Evolutionary conservation across 1,140 invertebrate species (phyloP), one percentile per base, ranked within the genome.

Genomic region (Idris sp.): DNA sequence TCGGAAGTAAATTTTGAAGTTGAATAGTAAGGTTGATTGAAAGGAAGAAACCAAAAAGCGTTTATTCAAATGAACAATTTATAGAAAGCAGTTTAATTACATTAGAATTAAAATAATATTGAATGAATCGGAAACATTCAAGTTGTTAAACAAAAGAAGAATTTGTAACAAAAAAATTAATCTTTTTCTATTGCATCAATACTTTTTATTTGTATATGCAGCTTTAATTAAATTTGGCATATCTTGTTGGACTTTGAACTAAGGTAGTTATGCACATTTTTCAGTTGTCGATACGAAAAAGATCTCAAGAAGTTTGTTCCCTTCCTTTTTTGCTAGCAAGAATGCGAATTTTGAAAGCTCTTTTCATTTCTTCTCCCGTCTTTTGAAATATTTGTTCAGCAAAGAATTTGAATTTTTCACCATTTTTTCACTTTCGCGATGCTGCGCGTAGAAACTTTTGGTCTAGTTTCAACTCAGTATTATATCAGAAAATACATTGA

Each of bases 221-320:
- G 49, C 62, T 74, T 74, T 74, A 74, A 67, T 74, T 74, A 74
- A 74, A 74, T 74, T 74, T 56, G 62, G 68, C 72, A 74, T 68
- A 74, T 62, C 56, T 56, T 62, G 58, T 62, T 58, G 62, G 48
- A 67, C 71, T 62, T 74, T 67, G 56, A 62, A 67, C 56, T n/a
- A 38, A 19, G 54, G 61, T 65, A 72, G 49, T 62, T 62, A 64
- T 72, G 68, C 68, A 62, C 54, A 46, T 54, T 62, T 67, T 67
- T 69, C 53, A 36, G 35, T 43, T 44, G 48, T 31, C 10, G 58
- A 36, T 49, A 46, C 44, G 46, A 54, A 49, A 65, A 64, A 72
- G 49, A 49, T 41, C 43, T 35, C 18, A 46, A 46, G n/a, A n/a
- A n/a, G n/a, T 49, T 49, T 10, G 35, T 49, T 56, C 16, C 10